Percentiles rank a stretch among this genome's conserved stretches.
phyloP scores from a whole-genome alignment of 1,140 invertebrate species.

The Drosophila sulfurigaster region DNA sequence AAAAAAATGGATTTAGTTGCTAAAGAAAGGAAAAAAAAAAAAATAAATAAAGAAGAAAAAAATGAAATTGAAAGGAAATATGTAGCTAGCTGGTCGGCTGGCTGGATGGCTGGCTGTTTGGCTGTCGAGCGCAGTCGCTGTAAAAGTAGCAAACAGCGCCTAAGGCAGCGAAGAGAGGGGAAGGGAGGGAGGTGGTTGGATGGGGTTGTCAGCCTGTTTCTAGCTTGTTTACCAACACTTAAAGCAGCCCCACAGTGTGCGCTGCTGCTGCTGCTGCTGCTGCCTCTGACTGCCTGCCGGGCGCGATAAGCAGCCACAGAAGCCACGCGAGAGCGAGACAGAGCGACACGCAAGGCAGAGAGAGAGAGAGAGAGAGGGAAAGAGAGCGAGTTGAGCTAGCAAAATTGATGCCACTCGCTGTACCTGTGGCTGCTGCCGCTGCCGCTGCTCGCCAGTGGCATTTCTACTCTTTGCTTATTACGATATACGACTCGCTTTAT shows the following conservation, averaged over 20 bases:
- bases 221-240: conserved; percentile 79
- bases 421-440: neutral
- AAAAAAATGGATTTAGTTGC: conserved; percentile 69
- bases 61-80: conserved; percentile 69
- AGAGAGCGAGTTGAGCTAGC: conserved; percentile 13
- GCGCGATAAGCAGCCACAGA: conserved; percentile 48
- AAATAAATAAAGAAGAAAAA: conserved; percentile 4
- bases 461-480: conserved; percentile 17
- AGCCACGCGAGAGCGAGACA: conserved; percentile 9
- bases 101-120: conserved; percentile 17
- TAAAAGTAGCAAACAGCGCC: conserved; percentile 75
- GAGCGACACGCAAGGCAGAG: too few species aligned
- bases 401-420: conserved; percentile 30
- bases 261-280: too few species aligned
- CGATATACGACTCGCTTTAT: conserved; percentile 5
- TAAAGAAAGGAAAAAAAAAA: conserved; percentile 59
- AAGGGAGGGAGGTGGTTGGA: neutral
- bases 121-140: conserved; percentile 72
- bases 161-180: conserved; percentile 32
- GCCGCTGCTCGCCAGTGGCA: conserved; percentile 1
- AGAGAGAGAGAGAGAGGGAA: neutral
- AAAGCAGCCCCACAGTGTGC: conserved; percentile 23
- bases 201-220: conserved; percentile 52
- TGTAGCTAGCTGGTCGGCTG: conserved; percentile 41
- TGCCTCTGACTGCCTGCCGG: conserved; percentile 13